Evolutionary conservation across 1,140 invertebrate genomes (phyloP), one percentile per base, ranked within the genome.

Genomic region (Lutraria rhynchaena): DNA sequence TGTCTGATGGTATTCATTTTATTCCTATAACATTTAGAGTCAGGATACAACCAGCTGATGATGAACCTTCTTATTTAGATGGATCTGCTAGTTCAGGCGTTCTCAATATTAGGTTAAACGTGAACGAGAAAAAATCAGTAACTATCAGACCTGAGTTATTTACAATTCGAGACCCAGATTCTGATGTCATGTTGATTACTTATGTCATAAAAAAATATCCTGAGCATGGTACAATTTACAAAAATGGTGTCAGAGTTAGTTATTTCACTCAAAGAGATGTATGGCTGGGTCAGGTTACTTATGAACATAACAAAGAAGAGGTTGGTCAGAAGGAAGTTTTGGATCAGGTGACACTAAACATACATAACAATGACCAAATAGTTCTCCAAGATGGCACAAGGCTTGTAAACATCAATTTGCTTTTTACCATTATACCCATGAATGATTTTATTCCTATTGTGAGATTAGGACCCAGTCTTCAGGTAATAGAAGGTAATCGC

Each of bases 1-100:
- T 93, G 0, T 89, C 92, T 29, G 93, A 93, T 88, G 91, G 92
- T 1, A 82, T 89, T 33, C 92, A 93, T 81, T 86, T 86, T 70
- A 89, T 93, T 27, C 90, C 91, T 9, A 82, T 88, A 11, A 87
- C 80, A 5, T 80, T 93, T 33, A 88, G 88, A 33, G 86, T 93
- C 5, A 84, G 75, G 0, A 83, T 90, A 19, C 84, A 86, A 35
- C 83, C 85, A 24, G 86, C 91, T 22, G 92, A 93, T 76, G 91
- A 93, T 67, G 89, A 93, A 76, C 84, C 87, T 7, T 89, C 92
- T 24, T 83, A 78, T 27, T 74, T 92, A 41, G 65, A 87, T 13
- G 84, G 83, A 11, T 53, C 35, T 1, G 77, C 78, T 71, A 65
- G 74, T 7, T 81, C 88, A 9, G 89, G 89, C n/a, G 81, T 82